Evolutionary conservation across 2,113 vertebrate genomes (phyloP), one percentile per base, ranked within the genome.

Genomic region (Nematolebias whitei): DNA sequence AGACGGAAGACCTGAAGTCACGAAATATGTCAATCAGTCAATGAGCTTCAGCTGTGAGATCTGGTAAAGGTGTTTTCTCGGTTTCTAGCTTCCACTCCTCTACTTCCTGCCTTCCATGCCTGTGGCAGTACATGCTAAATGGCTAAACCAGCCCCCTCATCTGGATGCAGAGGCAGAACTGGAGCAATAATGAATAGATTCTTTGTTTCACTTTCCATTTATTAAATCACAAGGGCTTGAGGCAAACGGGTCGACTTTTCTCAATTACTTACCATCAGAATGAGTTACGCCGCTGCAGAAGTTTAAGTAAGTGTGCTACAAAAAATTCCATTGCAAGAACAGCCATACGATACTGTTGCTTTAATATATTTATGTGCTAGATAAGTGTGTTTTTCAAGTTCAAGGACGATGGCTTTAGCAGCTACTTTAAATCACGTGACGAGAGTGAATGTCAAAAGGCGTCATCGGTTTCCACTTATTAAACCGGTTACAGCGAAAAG

Each of bases 141-240:
- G 79, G 73, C 71, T 88, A 76, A 88, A 89, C 64, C 76, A 79
- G 82, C 74, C 85, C 35, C 54, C 83, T 89, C 82, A 77, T 86
- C 59, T 87, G 88, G 87, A 83, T 81, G 85, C 79, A 76, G 85
- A 71, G 82, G 84, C 87, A 64, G 52, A 74, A 76, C 80, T 61
- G 64, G 41, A 43, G 78, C 19, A 71, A 63, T 78, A 87, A 85
- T 87, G 85, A 83, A 90, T 88, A 74, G 87, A 78, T 74, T 73
- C 79, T 87, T 87, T 78, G 66, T 84, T 77, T 86, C 15, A 54
- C 70, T 59, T 22, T 60, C 81, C 63, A 71, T 88, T 89, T 90
- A 88, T 88, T 82, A 83, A 87, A 71, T 85, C 78, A 59, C 10
- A 32, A 79, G 71, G 78, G 79, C 81, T 66, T 12, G 61, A 80